Evolutionary conservation across 2,797 vertebrate genomes (phyloP).

Genomic region (Phrynocephalus guinanensis): DNA sequence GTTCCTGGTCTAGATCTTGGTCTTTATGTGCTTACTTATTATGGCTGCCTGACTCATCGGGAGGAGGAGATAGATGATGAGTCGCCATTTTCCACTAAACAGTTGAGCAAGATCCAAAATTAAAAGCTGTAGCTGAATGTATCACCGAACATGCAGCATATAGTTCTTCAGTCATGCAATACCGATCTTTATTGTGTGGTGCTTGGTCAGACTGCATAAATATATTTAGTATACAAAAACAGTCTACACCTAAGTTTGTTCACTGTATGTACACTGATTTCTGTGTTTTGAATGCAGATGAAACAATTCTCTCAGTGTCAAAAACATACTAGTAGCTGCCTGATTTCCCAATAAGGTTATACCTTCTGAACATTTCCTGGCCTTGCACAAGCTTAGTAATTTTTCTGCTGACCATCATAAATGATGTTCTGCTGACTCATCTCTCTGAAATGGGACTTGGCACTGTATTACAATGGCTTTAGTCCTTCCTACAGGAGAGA

Average conservation of each 20-base stretch:
- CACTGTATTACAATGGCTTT: no score
- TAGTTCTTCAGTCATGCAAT: background rate
- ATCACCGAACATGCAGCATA: background rate
- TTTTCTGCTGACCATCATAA: background rate
- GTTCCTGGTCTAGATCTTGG: background rate
- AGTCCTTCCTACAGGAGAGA: no score
- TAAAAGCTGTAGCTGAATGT: slow-evolving; percentile 6
- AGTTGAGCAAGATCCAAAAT: background rate
- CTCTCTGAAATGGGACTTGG: no score
- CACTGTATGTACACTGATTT: background rate
- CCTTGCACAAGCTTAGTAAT: background rate
- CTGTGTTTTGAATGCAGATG: background rate
- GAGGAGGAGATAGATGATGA: background rate
- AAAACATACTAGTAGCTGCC: no score
- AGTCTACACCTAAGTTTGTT: background rate
- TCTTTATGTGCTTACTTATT: slow-evolving; percentile 3
- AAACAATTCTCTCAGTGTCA: background rate
- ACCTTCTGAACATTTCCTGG: background rate
- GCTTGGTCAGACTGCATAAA: background rate
- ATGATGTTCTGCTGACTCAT: background rate
- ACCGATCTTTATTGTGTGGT: background rate
- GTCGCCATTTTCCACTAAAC: background rate
- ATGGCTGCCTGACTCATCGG: slow-evolving; percentile 1
- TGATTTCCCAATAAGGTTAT: background rate
- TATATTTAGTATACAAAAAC: background rate